Percentiles rank a stretch among this genome's conserved stretches.
Evolutionary conservation across 2,888 invertebrate genomes (phyloP).

Genomic region (Criorhina ranunculi): DNA sequence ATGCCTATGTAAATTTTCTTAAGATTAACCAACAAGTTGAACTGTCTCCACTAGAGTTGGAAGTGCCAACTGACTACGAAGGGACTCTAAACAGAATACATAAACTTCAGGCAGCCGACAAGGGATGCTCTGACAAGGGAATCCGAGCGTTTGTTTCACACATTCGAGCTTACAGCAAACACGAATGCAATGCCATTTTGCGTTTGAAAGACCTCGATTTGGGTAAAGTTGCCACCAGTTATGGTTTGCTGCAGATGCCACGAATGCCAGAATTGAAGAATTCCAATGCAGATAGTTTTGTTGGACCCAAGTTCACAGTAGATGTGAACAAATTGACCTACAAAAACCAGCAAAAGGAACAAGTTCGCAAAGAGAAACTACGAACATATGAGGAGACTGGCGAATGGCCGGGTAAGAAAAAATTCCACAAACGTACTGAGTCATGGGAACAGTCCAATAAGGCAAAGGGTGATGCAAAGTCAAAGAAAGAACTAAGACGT

Average conservation of each 20-base stretch:
- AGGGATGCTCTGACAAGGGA: conserved; percentile 93
- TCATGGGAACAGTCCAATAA: conserved; percentile 92
- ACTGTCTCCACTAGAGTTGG: conserved; percentile 77
- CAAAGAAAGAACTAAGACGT: conserved; percentile 85
- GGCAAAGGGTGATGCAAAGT: conserved; percentile 86
- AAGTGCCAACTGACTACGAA: conserved; percentile 60
- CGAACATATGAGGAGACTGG: conserved; percentile 90
- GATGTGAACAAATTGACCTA: conserved; percentile 92
- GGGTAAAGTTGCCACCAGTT: conserved; percentile 92
- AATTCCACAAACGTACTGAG: conserved; percentile 86
- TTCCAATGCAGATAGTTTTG: conserved; percentile 85
- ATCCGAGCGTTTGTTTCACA: conserved; percentile 98
- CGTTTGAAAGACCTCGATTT: conserved; percentile 94
- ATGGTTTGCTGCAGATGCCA: conserved; percentile 95
- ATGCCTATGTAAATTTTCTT: conserved; percentile 95
- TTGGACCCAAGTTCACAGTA: conserved; percentile 85
- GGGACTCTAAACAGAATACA: conserved; percentile 84
- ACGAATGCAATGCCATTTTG: conserved; percentile 96
- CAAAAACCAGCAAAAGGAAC: conserved; percentile 91
- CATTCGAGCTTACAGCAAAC: conserved; percentile 96
- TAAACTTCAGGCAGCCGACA: conserved; percentile 88
- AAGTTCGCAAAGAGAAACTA: conserved; percentile 89
- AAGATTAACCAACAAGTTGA: conserved; percentile 94
- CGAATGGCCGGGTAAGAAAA: conserved; percentile 89
- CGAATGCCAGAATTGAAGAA: conserved; percentile 97